These are phyloP conservation scores for Kuschelorhynchus macadamiae DNA, from an alignment of 2,888 invertebrate species.

Conservation along the genomic window DNA sequence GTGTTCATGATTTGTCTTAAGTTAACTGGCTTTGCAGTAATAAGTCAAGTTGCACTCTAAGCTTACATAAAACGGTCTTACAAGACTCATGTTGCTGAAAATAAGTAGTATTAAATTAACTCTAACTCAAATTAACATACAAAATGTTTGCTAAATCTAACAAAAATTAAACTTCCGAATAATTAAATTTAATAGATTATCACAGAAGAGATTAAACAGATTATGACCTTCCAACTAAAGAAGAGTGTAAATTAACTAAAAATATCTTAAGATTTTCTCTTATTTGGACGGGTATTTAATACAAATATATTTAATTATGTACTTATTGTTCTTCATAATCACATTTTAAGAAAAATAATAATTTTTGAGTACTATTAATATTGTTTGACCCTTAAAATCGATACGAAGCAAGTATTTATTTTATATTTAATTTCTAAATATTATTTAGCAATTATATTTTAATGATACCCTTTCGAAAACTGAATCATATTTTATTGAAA, in stretches of 20 bases:
- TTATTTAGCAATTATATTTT: no score
- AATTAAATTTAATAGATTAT: conserved; percentile 58
- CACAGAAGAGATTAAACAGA: conserved; percentile 61
- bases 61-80: no score
- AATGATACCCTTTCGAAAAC: no score
- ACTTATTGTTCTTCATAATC: conserved; percentile 43
- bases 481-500: no score
- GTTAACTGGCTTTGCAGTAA: no score
- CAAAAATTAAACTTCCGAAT: conserved; percentile 44
- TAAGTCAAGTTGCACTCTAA: no score
- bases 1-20: no score
- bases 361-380: no score
- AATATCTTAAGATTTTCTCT: conserved; percentile 41
- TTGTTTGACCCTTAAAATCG: no score
- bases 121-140: neutral
- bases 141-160: conserved; percentile 32
- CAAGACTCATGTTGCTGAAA: neutral
- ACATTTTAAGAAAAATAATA: no score
- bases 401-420: no score
- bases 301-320: conserved; percentile 52
- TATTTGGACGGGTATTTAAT: conserved; percentile 54
- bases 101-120: neutral
- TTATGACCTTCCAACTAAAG: conserved; percentile 53
- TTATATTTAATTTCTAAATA: no score
- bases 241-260: conserved; percentile 35